phyloP scores from a whole-genome alignment of 2,113 vertebrate genomes.

The Jaculus jaculus region DNA sequence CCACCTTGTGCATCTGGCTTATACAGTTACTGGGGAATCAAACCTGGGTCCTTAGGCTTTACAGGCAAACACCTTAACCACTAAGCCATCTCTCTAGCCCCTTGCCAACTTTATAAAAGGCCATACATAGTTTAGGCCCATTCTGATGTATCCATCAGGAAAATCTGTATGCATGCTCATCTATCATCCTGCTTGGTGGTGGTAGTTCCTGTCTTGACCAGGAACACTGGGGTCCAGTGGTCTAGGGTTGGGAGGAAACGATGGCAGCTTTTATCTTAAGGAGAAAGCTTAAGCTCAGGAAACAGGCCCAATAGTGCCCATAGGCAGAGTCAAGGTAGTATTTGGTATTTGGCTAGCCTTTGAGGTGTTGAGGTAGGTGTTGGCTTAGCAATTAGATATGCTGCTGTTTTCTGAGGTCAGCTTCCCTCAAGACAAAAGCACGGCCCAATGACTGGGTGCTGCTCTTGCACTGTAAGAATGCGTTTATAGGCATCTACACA shows the following conservation, averaged over 20 bases:
- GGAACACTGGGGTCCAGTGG: neutral
- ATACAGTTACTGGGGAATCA: too few relatives aligned
- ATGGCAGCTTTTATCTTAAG: constrained; percentile 2
- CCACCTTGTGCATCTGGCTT: too few relatives aligned
- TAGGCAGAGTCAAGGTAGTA: constrained; percentile 1
- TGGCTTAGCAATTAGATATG: constrained; percentile 26
- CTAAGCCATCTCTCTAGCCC: too few relatives aligned
- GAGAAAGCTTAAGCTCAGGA: constrained; percentile 36
- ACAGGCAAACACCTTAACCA: too few relatives aligned
- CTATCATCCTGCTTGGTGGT: neutral
- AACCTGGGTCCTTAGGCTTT: too few relatives aligned
- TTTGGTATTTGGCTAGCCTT: constrained; percentile 45
- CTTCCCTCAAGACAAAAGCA: constrained; percentile 36
- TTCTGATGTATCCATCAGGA: neutral
- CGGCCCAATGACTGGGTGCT: constrained; percentile 16
- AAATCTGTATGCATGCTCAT: neutral
- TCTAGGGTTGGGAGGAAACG: neutral
- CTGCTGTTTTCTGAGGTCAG: constrained; percentile 41
- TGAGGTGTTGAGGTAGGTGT: constrained; percentile 51
- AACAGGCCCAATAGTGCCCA: neutral
- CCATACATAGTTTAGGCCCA: neutral
- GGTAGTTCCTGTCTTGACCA: neutral
- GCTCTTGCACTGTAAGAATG: neutral
- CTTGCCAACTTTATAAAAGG: neutral
- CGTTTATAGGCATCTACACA: constrained; percentile 39